Evolutionary conservation across 2,888 invertebrate genomes (phyloP), one percentile per base, ranked within the genome.

Genomic region (Orchesella flavescens): DNA sequence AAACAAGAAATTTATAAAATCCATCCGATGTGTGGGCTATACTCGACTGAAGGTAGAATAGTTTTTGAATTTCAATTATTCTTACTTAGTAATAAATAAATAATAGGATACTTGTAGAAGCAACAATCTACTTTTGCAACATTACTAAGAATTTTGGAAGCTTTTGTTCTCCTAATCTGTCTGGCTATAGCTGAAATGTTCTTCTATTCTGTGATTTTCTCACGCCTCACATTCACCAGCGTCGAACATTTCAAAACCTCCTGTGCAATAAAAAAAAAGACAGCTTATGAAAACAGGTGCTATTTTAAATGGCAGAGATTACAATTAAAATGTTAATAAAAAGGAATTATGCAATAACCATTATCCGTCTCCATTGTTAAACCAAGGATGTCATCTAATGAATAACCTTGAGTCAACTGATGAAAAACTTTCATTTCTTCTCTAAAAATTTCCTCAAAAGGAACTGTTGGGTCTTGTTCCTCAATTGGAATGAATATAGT

Each of bases 391-490:
- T 94, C 92, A 71, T 92, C 92, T 0, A 93, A 91, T 0, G 91
- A 90, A 87, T 95, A 91, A 84, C 93, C 92, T 81, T 93, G 92
- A 0, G 94, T 94, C 46, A 92, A 91, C 78, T 92, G 92, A 89
- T 94, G 93, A 90, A 95, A 95, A 77, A 92, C 92, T 4, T 92
- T 91, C 0, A 94, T 93, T 86, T 94, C 86, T 46, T 85, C 84
- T 19, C 59, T 63, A 44, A 80, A 87, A 10, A 80, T 75, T 10
- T 73, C 77, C 23, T 75, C 66, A 63, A 87, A 87, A 0, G 83
- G 19, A 44, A 85, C 85, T 53, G 82, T 43, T 10, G 34, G 17
- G 66, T 68, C 43, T 10, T 61, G 68, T 23, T 77, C 72, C 55
- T 75, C 75, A 0, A 53, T 46, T 10, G 73, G 12, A 61, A 85